Conservation (phyloP, 2,113 vertebrate genomes). For the Limanda limanda region DNA sequence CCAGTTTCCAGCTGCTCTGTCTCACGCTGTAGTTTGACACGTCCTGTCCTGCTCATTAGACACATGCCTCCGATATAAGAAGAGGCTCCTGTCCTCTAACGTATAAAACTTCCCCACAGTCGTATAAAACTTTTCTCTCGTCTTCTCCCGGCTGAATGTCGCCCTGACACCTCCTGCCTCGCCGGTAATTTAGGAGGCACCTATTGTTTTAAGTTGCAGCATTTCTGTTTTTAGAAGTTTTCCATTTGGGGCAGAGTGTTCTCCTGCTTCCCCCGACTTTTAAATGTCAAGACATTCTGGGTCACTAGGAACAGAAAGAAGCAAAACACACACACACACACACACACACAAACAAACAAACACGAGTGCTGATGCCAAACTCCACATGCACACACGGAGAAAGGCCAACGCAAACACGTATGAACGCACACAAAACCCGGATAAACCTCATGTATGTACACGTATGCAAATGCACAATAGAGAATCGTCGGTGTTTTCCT, state of each 20-base stretch:
- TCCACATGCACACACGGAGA: background rate
- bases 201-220: conserved; percentile 44
- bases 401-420: background rate
- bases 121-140: background rate
- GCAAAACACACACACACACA: background rate
- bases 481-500: conserved; percentile 4
- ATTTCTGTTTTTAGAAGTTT: conserved; percentile 48
- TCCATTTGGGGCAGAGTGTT: conserved; percentile 52
- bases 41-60: background rate
- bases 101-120: background rate
- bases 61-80: background rate
- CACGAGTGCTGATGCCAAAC: background rate
- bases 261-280: conserved; percentile 7
- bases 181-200: background rate
- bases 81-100: background rate
- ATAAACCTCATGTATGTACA: background rate
- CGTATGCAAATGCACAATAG: background rate
- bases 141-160: too few species aligned
- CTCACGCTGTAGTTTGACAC: background rate
- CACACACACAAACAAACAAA: background rate
- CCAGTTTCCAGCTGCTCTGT: background rate
- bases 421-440: background rate
- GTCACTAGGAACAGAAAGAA: conserved; percentile 15
- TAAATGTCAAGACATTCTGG: conserved; percentile 50
- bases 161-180: conserved; percentile 8